These are phyloP conservation scores for Falco novaeseelandiae DNA, from an alignment of 2,797 vertebrate genomes.

Conservation along the genomic window DNA sequence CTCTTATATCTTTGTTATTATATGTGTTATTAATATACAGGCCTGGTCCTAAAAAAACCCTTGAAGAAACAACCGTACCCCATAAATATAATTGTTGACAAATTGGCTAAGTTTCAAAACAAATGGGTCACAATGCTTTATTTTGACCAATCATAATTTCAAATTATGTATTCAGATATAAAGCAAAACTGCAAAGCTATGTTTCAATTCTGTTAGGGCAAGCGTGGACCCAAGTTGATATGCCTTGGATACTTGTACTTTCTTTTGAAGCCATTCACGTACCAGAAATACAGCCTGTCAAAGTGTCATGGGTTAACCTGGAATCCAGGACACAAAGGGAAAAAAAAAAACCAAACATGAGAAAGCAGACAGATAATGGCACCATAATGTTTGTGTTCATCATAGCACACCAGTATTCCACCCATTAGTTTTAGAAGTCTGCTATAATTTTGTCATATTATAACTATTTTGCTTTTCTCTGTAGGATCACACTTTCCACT, in stretches of 20 bases:
- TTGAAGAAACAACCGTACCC: neutral
- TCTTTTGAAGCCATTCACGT: neutral
- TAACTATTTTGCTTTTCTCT: neutral
- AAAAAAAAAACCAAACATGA: neutral
- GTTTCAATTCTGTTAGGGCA: neutral
- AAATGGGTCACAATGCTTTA: neutral
- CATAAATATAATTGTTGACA: neutral
- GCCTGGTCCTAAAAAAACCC: neutral
- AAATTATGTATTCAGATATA: neutral
- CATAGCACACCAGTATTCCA: neutral
- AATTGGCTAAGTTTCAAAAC: neutral
- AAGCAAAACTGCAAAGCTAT: neutral
- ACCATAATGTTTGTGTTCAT: neutral
- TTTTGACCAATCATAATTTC: neutral
- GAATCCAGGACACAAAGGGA: neutral
- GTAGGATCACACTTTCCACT: neutral
- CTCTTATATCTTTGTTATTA: neutral
- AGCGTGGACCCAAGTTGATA: neutral
- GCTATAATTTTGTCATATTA: neutral
- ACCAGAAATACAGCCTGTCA: neutral
- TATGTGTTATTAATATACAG: neutral
- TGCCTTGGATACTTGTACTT: neutral
- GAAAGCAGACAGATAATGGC: neutral
- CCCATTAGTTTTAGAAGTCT: neutral
- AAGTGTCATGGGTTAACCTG: neutral